These are phyloP conservation scores for Scrobipalpa atriplicella DNA, from an alignment of 2,888 invertebrate genomes.

Conservation along the genomic window DNA sequence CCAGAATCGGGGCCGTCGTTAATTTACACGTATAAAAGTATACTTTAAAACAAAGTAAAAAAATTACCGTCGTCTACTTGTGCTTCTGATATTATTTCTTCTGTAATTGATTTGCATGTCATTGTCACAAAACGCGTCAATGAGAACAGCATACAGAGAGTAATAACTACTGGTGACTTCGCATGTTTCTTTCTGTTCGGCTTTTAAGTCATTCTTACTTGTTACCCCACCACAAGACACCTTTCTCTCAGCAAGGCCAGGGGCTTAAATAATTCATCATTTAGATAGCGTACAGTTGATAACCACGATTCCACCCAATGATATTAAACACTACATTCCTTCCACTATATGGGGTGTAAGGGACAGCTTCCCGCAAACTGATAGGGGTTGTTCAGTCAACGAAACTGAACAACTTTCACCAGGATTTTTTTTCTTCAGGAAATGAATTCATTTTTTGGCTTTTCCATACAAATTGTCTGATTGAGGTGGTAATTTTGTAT, in stretches of 20 bases:
- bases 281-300: conserved; percentile 10
- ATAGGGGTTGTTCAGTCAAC: no score
- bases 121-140: conserved; percentile 35
- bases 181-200: conserved; percentile 38
- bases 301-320: background rate
- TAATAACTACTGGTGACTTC: conserved; percentile 33
- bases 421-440: no score
- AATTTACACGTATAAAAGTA: background rate
- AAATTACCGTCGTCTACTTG: conserved; percentile 3
- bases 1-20: background rate
- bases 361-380: no score
- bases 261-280: conserved; percentile 23
- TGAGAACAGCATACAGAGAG: conserved; percentile 37
- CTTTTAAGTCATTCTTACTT: conserved; percentile 24
- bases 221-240: background rate
- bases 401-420: no score
- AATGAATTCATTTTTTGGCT: no score
- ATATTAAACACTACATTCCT: no score
- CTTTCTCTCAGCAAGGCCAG: conserved; percentile 22
- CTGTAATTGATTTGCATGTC: conserved; percentile 32
- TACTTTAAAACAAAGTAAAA: background rate
- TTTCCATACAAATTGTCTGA: no score
- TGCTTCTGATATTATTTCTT: conserved; percentile 8
- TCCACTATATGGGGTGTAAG: no score
- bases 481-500: no score